Evolutionary conservation across 1,140 invertebrate species (phyloP).

Genomic region (Drosophila mauritiana): DNA sequence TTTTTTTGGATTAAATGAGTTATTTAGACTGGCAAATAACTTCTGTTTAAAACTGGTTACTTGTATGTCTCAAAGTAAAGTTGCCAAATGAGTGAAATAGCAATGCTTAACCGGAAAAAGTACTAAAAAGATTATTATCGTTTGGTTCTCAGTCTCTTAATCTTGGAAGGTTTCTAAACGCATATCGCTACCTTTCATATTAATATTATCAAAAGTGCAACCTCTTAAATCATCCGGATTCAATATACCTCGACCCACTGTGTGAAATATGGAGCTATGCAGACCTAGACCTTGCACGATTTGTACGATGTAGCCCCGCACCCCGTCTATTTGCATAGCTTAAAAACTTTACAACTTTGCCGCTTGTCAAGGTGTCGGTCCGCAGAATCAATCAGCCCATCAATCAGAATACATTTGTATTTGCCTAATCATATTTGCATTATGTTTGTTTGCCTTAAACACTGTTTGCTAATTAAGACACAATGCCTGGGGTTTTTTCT

Average conservation of each 20-base stretch:
- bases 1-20: conserved; percentile 10
- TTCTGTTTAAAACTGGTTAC: conserved; percentile 16
- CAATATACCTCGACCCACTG: conserved; percentile 34
- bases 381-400: conserved; percentile 63
- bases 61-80: background rate
- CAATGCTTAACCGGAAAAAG: background rate
- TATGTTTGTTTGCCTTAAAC: conserved; percentile 27
- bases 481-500: conserved; percentile 13
- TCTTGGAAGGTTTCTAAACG: background rate
- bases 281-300: conserved; percentile 73
- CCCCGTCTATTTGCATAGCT: conserved; percentile 51
- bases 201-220: background rate
- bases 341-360: conserved; percentile 43
- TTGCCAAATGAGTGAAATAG: background rate
- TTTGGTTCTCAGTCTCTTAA: too few relatives aligned
- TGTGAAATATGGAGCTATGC: conserved; percentile 37
- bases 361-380: conserved; percentile 53
- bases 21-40: conserved; percentile 9
- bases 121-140: background rate
- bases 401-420: conserved; percentile 58
- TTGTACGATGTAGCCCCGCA: conserved; percentile 34
- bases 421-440: conserved; percentile 48
- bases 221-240: too few relatives aligned
- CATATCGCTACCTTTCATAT: background rate
- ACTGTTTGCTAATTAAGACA: conserved; percentile 50